A percentile compares a stretch with the other conserved stretches of the same genome.
phyloP scores from a whole-genome alignment of 2,113 vertebrate genomes.

The Felis chaus region DNA sequence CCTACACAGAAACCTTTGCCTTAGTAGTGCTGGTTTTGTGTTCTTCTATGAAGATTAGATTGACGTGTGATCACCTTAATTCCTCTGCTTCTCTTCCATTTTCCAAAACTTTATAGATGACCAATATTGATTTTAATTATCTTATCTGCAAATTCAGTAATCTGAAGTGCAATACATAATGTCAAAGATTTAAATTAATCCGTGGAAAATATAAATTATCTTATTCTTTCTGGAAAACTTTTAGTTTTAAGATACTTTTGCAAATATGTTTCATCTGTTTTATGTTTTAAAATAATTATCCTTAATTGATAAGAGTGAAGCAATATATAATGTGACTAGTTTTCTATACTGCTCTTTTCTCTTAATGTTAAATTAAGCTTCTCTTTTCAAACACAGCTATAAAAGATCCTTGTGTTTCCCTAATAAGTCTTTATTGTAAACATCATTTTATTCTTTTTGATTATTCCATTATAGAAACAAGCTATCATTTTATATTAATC shows the following conservation, averaged over 20 bases:
- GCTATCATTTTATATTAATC: background rate
- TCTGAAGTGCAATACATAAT: background rate
- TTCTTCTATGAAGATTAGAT: background rate
- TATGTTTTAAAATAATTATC: conserved; percentile 47
- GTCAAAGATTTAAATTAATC: background rate
- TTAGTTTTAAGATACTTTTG: background rate
- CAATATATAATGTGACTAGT: background rate
- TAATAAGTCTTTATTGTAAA: conserved; percentile 2
- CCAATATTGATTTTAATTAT: background rate
- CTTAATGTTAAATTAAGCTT: conserved; percentile 34
- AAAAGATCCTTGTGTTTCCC: background rate
- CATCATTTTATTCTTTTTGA: background rate
- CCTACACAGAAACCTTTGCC: background rate
- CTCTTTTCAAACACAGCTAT: background rate
- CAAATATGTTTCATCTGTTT: background rate
- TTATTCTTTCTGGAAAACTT: background rate
- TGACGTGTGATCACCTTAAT: background rate
- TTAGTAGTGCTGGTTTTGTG: background rate
- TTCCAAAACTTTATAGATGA: background rate
- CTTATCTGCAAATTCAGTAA: background rate
- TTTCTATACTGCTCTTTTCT: background rate
- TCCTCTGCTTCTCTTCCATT: background rate
- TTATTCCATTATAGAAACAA: background rate
- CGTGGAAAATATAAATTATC: background rate
- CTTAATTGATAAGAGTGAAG: conserved; percentile 38